Percentiles rank a stretch among this genome's conserved stretches.
These are phyloP conservation scores for Sapayoa aenigma DNA, from an alignment of 2,113 vertebrate genomes.

Conservation along the genomic window DNA sequence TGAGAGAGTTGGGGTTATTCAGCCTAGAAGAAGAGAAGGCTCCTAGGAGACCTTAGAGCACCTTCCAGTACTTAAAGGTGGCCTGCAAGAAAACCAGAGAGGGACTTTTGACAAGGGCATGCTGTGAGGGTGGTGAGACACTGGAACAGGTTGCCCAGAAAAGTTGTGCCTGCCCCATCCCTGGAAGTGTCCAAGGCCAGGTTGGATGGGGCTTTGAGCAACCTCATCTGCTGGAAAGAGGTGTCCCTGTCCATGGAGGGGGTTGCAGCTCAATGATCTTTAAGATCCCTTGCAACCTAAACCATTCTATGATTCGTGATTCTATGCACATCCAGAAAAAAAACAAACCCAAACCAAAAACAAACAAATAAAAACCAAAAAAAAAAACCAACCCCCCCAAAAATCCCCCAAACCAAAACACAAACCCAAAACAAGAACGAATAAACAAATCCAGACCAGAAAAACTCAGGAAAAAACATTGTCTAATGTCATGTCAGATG, in stretches of 20 bases:
- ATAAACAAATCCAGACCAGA: neutral
- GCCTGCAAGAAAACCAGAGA: neutral
- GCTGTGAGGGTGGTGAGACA: neutral
- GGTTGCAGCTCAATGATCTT: neutral
- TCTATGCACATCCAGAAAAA: neutral
- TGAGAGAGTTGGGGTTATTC: neutral
- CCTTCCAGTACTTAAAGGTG: neutral
- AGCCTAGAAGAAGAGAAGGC: neutral
- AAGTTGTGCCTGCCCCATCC: neutral
- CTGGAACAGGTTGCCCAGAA: neutral
- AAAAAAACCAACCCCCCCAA: too few relatives aligned
- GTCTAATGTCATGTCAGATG: neutral
- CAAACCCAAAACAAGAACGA: neutral
- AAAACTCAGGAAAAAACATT: neutral
- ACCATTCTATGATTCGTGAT: neutral
- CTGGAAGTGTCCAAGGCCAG: neutral
- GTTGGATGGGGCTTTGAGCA: neutral
- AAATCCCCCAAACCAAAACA: too few relatives aligned
- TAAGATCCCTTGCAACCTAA: neutral
- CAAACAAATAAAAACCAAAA: neutral
- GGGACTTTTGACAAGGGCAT: neutral
- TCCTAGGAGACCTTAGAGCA: neutral
- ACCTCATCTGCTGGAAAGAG: neutral
- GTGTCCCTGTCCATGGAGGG: neutral
- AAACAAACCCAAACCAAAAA: neutral